Base-by-base conservation (phyloP, 92 coral and sea anemone species). In the Bergia sp. region DNA sequence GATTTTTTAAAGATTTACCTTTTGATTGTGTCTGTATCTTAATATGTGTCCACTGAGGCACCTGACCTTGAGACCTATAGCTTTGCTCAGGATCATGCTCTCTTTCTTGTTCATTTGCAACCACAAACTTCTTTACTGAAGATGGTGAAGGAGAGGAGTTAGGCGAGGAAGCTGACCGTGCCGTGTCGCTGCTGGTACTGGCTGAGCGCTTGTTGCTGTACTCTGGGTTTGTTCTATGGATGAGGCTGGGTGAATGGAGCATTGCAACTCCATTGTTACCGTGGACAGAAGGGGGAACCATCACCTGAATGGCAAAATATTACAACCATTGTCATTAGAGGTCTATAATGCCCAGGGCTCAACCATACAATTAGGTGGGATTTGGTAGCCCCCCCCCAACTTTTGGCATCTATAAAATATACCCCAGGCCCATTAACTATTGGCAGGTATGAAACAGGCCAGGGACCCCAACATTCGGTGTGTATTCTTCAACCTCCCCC, bases 261-360 rank as follows among this genome's bases (percentile, higher is more conserved):
- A 97, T 79, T 1, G 98, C 97, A 53, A 97, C 98, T 18, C 99
- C 99, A 73, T 97, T 97, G 92, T 97, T 97, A 0, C 99, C 99
- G 71, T 97, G 99, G 40, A 97, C 96, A 6, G 96, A 91, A 8
- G 97, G 95, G 3, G 99, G 92, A 9, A 96, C 94, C 86, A 91
- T 95, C 73, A 94, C 95, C 98, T 95, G 75, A 69, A 85, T 39
- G 67, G 78, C 21, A 41, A 41, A 73, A 23, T 44, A 16, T 12
- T 20, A 2, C 49, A 11, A 20, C n/a, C 38, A 47, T 45, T 11
- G 18, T 61, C 73, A 10, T 44, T 37, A 47, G 73, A 15, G 1
- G 20, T 20, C 23, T 18, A 73, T 2, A 15, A 61, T 5, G 18
- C 13, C 47, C 50, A 7, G 44, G 69, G 21, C 37, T 29, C 29